Evolutionary conservation across 2,888 invertebrate genomes (phyloP).

Genomic region (Brachynemurus nebulosus): DNA sequence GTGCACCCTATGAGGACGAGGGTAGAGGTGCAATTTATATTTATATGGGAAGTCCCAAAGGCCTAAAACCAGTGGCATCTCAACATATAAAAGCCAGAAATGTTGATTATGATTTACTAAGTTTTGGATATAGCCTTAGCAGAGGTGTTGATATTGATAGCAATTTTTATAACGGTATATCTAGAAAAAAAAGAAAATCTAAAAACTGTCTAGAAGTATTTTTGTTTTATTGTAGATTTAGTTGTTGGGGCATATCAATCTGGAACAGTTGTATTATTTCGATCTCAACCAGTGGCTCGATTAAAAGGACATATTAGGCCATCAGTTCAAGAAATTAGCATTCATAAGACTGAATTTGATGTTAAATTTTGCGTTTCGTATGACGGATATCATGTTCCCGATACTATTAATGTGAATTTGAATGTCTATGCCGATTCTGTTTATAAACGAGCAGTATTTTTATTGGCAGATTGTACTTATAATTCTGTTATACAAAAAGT

Average conservation of each 20-base stretch:
- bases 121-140: slow-evolving; percentile 48
- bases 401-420: neutral
- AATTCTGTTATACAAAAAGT: neutral
- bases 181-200: no score
- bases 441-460: slow-evolving; percentile 6
- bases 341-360: slow-evolving; percentile 31
- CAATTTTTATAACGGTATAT: slow-evolving; percentile 43
- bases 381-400: slow-evolving; percentile 21
- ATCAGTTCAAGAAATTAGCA: slow-evolving; percentile 28
- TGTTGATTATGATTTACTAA: slow-evolving; percentile 27
- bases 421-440: slow-evolving; percentile 1
- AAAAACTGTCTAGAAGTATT: no score
- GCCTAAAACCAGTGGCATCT: slow-evolving; percentile 30
- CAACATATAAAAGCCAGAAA: slow-evolving; percentile 38
- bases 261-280: slow-evolving; percentile 38
- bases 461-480: neutral
- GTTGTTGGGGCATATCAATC: slow-evolving; percentile 45
- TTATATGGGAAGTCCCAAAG: slow-evolving; percentile 38
- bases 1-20: slow-evolving; percentile 48
- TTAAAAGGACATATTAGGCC: slow-evolving; percentile 20
- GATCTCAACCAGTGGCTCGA: slow-evolving; percentile 28
- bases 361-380: slow-evolving; percentile 31
- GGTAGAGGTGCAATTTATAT: slow-evolving; percentile 47
- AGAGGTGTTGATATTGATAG: slow-evolving; percentile 43
- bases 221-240: slow-evolving; percentile 32